phyloP scores from a whole-genome alignment of 1,140 invertebrate species.

The Antheraea mylitta region DNA sequence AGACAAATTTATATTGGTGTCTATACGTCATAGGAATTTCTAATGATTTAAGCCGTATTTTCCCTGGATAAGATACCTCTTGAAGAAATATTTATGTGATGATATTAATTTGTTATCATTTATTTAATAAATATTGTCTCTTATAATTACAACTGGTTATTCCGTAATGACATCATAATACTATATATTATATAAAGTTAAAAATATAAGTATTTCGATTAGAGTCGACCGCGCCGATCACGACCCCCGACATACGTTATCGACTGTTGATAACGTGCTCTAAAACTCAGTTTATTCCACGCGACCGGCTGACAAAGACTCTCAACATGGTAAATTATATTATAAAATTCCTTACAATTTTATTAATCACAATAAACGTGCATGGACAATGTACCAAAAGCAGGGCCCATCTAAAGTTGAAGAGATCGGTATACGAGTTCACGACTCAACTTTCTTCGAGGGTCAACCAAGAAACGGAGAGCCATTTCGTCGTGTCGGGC shows the following conservation, averaged over 20 bases:
- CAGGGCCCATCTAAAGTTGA: conserved; percentile 33
- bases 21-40: too few species aligned
- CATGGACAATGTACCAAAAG: conserved; percentile 42
- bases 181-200: not conserved
- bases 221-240: conserved; percentile 8
- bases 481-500: conserved; percentile 67
- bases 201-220: not conserved
- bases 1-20: too few species aligned
- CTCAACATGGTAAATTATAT: not conserved
- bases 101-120: too few species aligned
- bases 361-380: conserved; percentile 29
- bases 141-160: not conserved
- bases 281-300: conserved; percentile 15
- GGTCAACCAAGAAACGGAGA: conserved; percentile 54
- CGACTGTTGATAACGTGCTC: conserved; percentile 10
- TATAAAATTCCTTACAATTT: not conserved
- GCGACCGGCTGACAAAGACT: conserved; percentile 29
- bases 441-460: conserved; percentile 41
- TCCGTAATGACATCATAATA: not conserved
- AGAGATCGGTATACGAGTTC: conserved; percentile 55
- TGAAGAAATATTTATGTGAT: too few species aligned
- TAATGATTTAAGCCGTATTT: too few species aligned
- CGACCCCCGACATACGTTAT: conserved; percentile 12
- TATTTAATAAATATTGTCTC: too few species aligned
- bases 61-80: too few species aligned